A percentile compares a stretch with the other conserved stretches of the same genome.
phyloP scores from a whole-genome alignment of 2,113 vertebrate species.

The Kryptolebias marmoratus region DNA sequence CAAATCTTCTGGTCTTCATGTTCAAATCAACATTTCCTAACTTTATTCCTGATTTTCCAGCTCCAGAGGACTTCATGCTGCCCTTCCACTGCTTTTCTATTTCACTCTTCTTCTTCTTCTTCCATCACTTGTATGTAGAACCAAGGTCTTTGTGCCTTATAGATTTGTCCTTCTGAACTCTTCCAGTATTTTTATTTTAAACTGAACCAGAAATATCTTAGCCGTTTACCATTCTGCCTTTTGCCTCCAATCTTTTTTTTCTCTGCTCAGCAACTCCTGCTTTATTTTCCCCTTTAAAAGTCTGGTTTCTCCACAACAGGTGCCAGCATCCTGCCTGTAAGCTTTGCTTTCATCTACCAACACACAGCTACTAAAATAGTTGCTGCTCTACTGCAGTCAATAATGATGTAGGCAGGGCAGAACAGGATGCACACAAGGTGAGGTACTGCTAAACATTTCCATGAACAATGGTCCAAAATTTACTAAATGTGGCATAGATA shows the following conservation, averaged over 20 bases:
- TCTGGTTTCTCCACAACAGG: conserved; percentile 51
- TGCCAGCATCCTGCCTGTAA: conserved; percentile 64
- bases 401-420: conserved; percentile 68
- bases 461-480: neutral
- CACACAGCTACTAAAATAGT: conserved; percentile 68
- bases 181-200: conserved; percentile 37
- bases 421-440: conserved; percentile 9
- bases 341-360: conserved; percentile 75
- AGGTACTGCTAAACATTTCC: conserved; percentile 4
- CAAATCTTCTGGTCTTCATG: conserved; percentile 41
- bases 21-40: conserved; percentile 31
- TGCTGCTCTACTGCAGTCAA: conserved; percentile 67
- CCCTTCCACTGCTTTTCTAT: conserved; percentile 27
- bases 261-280: conserved; percentile 42
- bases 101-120: conserved; percentile 40
- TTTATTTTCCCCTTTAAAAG: conserved; percentile 61
- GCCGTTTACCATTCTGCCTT: conserved; percentile 33
- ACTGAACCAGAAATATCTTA: conserved; percentile 60
- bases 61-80: conserved; percentile 7
- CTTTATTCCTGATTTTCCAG: conserved; percentile 32
- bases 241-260: conserved; percentile 41
- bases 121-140: conserved; percentile 50
- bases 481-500: neutral
- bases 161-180: conserved; percentile 49
- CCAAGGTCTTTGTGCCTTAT: conserved; percentile 34